Conservation (phyloP, 2,113 vertebrate genomes). For the Dunckerocampus dactyliophorus region DNA sequence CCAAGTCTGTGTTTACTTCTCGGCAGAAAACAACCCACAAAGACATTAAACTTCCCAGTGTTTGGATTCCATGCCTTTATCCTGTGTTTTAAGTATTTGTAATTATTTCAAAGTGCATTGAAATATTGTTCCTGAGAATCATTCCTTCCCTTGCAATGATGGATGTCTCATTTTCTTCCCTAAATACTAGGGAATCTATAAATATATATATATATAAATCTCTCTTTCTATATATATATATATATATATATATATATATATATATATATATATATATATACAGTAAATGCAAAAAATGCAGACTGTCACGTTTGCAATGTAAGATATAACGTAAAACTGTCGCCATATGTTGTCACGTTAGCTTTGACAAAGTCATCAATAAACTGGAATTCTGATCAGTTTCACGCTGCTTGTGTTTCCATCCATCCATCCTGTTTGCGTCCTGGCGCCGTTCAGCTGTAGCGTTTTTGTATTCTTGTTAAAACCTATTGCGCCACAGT, state of each 20-base stretch:
- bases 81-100: conserved; percentile 53
- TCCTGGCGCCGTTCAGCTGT: too few relatives aligned
- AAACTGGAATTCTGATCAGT: conserved; percentile 69
- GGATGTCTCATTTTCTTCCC: conserved; percentile 71
- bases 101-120: conserved; percentile 77
- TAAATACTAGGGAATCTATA: conserved; percentile 63
- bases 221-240: conserved; percentile 20
- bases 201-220: conserved; percentile 59
- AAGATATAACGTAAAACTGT: conserved; percentile 64
- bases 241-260: too few relatives aligned
- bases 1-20: too few relatives aligned
- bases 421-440: too few relatives aligned
- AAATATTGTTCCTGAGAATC: conserved; percentile 70
- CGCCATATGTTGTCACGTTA: conserved; percentile 71
- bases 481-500: too few relatives aligned
- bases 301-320: conserved; percentile 78
- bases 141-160: conserved; percentile 72
- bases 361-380: conserved; percentile 74
- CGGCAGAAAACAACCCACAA: too few relatives aligned
- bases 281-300: conserved; percentile 58
- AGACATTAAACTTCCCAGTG: too few relatives aligned
- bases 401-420: not conserved
- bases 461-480: too few relatives aligned
- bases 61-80: too few relatives aligned
- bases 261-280: conserved; percentile 28